Evolutionary conservation across 2,797 vertebrate genomes (phyloP).

Genomic region (Antrozous pallidus): DNA sequence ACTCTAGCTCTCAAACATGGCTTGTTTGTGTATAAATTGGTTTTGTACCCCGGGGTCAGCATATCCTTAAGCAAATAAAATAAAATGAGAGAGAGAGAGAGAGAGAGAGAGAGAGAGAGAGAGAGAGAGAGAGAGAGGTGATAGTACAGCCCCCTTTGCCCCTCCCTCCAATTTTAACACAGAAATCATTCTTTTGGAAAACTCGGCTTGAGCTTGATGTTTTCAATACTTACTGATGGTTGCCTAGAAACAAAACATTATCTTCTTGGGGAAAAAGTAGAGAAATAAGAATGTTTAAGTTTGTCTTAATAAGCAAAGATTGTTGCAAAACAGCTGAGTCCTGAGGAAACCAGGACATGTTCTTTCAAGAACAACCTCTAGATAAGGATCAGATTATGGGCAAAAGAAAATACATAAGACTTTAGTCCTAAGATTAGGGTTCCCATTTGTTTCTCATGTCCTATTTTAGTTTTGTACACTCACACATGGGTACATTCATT

Average conservation of each 20-base stretch:
- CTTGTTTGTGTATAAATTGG: conserved; percentile 20
- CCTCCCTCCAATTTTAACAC: not conserved
- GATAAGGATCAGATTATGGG: not conserved
- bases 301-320: conserved; percentile 29
- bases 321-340: conserved; percentile 23
- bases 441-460: not conserved
- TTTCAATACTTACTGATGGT: conserved; percentile 6
- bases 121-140: not conserved
- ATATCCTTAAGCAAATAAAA: not conserved
- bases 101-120: conserved; percentile 15
- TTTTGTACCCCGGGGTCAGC: not conserved
- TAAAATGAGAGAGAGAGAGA: not conserved
- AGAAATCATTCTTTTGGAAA: conserved; percentile 32
- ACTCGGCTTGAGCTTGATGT: not conserved
- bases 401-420: not conserved
- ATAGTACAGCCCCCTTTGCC: not conserved
- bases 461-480: not conserved
- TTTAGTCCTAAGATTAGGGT: not conserved
- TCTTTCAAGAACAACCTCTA: conserved; percentile 7
- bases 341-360: not conserved
- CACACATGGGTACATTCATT: not conserved
- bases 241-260: conserved; percentile 42
- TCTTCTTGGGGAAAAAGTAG: not conserved
- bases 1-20: not conserved
- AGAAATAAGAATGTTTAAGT: not conserved